Conservation (phyloP, 2,797 vertebrate genomes). For the Diplodus sargus region DNA sequence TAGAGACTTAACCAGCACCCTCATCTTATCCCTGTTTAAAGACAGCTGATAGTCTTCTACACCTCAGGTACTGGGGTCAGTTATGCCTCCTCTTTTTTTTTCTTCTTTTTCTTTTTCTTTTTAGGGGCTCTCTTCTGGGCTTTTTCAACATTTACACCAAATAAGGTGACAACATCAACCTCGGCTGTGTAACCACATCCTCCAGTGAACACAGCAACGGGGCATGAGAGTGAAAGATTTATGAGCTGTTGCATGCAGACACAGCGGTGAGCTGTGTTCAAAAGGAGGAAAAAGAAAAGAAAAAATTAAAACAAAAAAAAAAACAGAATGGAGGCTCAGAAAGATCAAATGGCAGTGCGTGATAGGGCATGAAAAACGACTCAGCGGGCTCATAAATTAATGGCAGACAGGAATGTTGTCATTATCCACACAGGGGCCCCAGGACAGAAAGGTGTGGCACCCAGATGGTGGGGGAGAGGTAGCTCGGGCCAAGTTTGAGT, state of each 20-base stretch:
- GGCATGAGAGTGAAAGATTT: slow-evolving; percentile 91
- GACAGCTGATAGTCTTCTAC: neutral
- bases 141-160: slow-evolving; percentile 12
- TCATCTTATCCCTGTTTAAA: neutral
- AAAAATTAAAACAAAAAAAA: neutral
- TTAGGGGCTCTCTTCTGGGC: slow-evolving; percentile 22
- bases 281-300: slow-evolving; percentile 12
- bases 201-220: slow-evolving; percentile 84
- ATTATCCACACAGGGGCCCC: slow-evolving; percentile 89
- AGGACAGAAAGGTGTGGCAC: slow-evolving; percentile 92
- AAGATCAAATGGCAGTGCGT: slow-evolving; percentile 93
- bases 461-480: slow-evolving; percentile 93
- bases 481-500: slow-evolving; percentile 91
- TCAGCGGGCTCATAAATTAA: slow-evolving; percentile 91
- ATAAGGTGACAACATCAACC: slow-evolving; percentile 34
- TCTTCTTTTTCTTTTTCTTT: neutral
- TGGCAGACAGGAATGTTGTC: slow-evolving; percentile 92
- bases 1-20: neutral
- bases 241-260: slow-evolving; percentile 91
- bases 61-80: slow-evolving; percentile 79
- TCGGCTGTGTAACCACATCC: slow-evolving; percentile 86
- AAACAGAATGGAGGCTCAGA: slow-evolving; percentile 84
- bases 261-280: slow-evolving; percentile 73
- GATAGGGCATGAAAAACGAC: slow-evolving; percentile 94
- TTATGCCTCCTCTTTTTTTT: neutral